Conservation (phyloP, 2,113 vertebrate genomes). For the Notechis scutatus region DNA sequence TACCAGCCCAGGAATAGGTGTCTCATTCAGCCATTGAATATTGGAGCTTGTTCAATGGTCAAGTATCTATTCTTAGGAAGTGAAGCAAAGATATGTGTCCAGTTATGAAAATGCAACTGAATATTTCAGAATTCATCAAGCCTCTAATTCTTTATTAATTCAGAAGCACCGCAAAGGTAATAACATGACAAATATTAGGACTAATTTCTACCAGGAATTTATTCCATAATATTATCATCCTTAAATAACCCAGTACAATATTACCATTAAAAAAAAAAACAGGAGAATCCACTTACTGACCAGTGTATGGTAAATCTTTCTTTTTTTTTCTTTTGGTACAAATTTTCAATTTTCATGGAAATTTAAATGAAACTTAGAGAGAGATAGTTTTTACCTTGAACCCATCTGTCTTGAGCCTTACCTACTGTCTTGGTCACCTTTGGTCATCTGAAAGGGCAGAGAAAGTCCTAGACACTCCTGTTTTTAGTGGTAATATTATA, state of each 20-base stretch:
- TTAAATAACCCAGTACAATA: too few relatives aligned
- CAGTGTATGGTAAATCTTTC: background rate
- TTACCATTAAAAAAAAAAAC: too few relatives aligned
- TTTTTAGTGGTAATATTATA: background rate
- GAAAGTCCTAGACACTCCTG: background rate
- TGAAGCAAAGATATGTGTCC: background rate
- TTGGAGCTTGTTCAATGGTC: background rate
- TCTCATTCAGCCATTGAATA: background rate
- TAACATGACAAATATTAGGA: background rate
- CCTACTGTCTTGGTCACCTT: too few relatives aligned
- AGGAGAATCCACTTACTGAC: too few relatives aligned
- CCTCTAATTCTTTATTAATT: too few relatives aligned
- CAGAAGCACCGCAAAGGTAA: background rate
- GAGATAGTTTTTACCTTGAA: background rate
- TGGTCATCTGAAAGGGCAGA: background rate
- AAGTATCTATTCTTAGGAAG: background rate
- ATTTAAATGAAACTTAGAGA: background rate
- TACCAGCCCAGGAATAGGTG: background rate
- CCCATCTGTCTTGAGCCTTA: background rate
- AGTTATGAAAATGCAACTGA: background rate
- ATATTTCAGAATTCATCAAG: background rate
- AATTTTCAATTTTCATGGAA: background rate
- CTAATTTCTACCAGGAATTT: background rate
- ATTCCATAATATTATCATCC: background rate
- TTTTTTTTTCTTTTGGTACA: background rate